These are phyloP conservation scores for Andinoacara biseriatus DNA, from an alignment of 2,113 vertebrate genomes.

Conservation along the genomic window DNA sequence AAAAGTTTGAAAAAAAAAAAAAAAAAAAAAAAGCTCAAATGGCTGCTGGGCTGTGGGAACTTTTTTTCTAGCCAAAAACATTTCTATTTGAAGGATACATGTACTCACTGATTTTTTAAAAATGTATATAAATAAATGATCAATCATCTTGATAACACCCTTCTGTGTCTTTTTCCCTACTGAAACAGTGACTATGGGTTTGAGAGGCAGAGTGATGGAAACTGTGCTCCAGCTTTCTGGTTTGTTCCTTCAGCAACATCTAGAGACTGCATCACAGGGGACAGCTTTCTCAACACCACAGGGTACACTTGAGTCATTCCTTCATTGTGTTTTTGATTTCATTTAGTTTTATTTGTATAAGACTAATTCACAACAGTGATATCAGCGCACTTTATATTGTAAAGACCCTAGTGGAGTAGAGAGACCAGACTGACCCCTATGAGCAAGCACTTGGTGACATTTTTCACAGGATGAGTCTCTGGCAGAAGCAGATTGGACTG, in stretches of 20 bases:
- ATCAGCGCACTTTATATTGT: neutral
- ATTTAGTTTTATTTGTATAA: neutral
- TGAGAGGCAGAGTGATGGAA: slow-evolving; percentile 88
- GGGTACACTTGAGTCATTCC: slow-evolving; percentile 79
- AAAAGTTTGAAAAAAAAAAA: slow-evolving; percentile 27
- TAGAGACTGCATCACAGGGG: slow-evolving; percentile 87
- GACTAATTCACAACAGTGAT: neutral
- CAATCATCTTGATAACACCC: neutral
- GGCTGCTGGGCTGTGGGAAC: neutral
- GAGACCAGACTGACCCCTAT: neutral
- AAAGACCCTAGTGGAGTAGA: neutral
- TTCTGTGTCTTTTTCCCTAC: neutral
- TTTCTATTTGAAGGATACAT: neutral
- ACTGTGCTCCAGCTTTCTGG: slow-evolving; percentile 91
- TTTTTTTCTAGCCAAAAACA: neutral
- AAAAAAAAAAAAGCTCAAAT: slow-evolving; percentile 2
- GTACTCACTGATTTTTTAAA: slow-evolving; percentile 5
- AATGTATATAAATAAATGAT: slow-evolving; percentile 16
- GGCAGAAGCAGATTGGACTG: neutral
- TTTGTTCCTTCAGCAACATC: slow-evolving; percentile 88
- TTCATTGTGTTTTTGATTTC: neutral
- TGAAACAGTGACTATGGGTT: slow-evolving; percentile 90
- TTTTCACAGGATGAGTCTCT: neutral
- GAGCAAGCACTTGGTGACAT: neutral
- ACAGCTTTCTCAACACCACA: slow-evolving; percentile 93